Base-by-base conservation (phyloP, 2,113 vertebrate genomes). In the Dinomys branickii region DNA sequence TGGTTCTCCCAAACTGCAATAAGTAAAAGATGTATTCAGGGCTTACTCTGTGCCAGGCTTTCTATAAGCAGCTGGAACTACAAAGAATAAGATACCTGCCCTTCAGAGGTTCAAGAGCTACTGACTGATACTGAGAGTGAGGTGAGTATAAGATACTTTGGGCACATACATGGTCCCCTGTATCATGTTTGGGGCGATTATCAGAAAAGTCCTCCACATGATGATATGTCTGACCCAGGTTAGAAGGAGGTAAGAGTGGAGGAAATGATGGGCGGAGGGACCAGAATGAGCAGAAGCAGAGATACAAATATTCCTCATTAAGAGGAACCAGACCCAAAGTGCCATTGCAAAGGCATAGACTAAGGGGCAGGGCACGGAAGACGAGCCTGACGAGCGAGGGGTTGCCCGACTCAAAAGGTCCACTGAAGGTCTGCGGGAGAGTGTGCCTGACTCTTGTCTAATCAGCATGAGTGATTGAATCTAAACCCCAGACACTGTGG, bases 31-130 rank as follows among this genome's bases (percentile, higher is more conserved):
- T 26, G 26, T 75, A 71, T 78, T 78, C 35, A 65, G 41, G 81
- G 44, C n/a, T 92, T 91, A 50, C 61, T 56, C 73, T 58, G 61
- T 54, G 38, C 28, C 78, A 81, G 75, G 26, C 56, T 86, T 52
- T 75, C 6, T 26, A 28, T 56, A 67, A 82, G 58, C 61, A 92
- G 30, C 88, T 80, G 14, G 11, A 24, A 69, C 41, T 71, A n/a
- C 58, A 61, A 87, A 91, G 56, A 73, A 20, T 44, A 83, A 88
- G 65, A 73, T 9, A 63, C 44, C 69, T 95, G 24, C 71, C 59
- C 94, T 84, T 56, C 86, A 95, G 52, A 81, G 30, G 24, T 90
- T 97, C 80, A 50, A 71, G 96, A 93, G 54, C 19, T 69, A 28
- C 86, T 30, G 20, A 50, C 5, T 20, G 38, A 56, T n/a, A 41